phyloP scores from a whole-genome alignment of 2,113 vertebrate species.

The Piaya cayana region DNA sequence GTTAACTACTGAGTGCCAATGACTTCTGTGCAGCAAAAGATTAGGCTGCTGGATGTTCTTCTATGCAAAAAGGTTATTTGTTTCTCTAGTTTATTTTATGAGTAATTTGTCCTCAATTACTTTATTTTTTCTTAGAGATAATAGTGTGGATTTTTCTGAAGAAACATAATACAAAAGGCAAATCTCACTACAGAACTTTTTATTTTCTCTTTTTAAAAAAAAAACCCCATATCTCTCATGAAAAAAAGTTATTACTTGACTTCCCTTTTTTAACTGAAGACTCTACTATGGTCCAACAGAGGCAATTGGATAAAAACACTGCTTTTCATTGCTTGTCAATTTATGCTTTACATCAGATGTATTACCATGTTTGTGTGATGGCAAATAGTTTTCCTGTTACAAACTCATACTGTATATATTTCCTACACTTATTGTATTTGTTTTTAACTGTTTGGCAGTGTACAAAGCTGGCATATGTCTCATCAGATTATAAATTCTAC shows the following conservation, averaged over 20 bases:
- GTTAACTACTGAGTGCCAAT: neutral
- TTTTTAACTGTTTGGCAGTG: slow-evolving; percentile 36
- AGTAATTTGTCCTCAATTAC: neutral
- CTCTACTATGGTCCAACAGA: neutral
- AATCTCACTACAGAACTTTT: neutral
- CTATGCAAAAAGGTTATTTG: neutral
- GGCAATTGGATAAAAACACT: neutral
- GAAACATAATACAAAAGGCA: neutral
- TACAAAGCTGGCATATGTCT: slow-evolving; percentile 60
- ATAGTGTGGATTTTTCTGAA: neutral
- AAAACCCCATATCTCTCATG: neutral
- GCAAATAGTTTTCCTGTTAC: neutral
- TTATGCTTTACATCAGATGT: neutral
- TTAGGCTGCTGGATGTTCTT: neutral
- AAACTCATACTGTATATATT: slow-evolving; percentile 8
- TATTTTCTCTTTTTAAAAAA: neutral
- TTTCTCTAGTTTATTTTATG: neutral
- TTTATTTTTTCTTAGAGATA: neutral
- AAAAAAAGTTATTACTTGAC: neutral
- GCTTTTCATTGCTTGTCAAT: neutral
- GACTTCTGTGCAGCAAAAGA: neutral
- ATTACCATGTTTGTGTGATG: neutral
- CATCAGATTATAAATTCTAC: slow-evolving; percentile 72
- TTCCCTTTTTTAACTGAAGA: neutral
- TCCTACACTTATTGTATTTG: slow-evolving; percentile 1